Evolutionary conservation across 2,888 invertebrate species (phyloP).

Genomic region (Zygogramma bicolorata): DNA sequence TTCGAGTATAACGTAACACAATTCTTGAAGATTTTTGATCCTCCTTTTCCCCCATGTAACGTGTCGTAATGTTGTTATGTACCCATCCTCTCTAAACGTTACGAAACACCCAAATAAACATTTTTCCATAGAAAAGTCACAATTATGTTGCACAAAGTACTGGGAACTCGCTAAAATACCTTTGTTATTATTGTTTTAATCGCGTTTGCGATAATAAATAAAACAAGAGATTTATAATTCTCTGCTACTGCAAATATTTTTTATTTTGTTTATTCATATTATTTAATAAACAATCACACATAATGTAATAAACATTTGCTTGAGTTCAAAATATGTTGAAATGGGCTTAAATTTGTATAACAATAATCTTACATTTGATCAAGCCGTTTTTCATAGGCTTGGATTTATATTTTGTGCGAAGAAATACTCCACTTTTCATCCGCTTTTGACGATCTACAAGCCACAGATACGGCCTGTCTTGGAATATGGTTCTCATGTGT

Average conservation of each 20-base stretch:
- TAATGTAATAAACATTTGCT: neutral
- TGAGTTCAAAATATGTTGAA: neutral
- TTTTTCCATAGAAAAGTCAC: constrained; percentile 7
- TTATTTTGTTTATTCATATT: neutral
- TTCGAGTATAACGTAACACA: neutral
- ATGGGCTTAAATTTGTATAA: neutral
- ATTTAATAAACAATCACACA: neutral
- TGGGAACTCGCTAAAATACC: neutral
- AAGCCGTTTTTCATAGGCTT: neutral
- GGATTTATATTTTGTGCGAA: too few relatives aligned
- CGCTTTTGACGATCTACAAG: too few relatives aligned
- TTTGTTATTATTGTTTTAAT: constrained; percentile 12
- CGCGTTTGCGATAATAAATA: constrained; percentile 4
- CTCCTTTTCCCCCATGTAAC: neutral
- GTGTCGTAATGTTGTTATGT: neutral
- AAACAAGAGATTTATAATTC: neutral
- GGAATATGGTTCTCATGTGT: too few relatives aligned
- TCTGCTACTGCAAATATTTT: neutral
- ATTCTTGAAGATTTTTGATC: neutral
- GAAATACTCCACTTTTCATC: too few relatives aligned
- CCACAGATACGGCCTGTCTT: too few relatives aligned
- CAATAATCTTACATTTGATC: neutral
- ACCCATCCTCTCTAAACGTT: neutral
- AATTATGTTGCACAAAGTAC: constrained; percentile 7
- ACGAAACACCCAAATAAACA: constrained; percentile 15